phyloP scores from a whole-genome alignment of 2,797 vertebrate species.

The Babyrousa celebensis region DNA sequence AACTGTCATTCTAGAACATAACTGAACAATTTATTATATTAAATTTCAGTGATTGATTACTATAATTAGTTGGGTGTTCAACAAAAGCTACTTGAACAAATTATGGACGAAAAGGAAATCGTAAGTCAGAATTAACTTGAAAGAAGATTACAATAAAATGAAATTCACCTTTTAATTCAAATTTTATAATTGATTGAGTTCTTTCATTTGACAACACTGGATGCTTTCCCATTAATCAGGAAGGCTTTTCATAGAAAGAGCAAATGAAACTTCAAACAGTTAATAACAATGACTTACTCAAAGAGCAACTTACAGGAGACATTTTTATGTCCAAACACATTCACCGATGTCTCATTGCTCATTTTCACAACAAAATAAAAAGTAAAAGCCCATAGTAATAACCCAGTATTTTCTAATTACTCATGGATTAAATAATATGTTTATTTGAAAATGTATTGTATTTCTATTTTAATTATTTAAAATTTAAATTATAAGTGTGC shows the following conservation, averaged over 20 bases:
- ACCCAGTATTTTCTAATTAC: neutral
- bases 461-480: neutral
- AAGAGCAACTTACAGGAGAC: neutral
- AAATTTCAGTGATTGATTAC: conserved; percentile 60
- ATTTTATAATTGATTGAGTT: conserved; percentile 61
- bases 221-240: conserved; percentile 11
- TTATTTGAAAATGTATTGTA: neutral
- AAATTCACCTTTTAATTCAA: conserved; percentile 66
- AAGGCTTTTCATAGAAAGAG: neutral
- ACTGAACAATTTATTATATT: conserved; percentile 13
- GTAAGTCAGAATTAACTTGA: conserved; percentile 71
- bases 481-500: neutral
- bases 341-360: neutral
- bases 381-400: neutral
- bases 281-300: conserved; percentile 46
- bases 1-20: conserved; percentile 15
- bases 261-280: neutral
- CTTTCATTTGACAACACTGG: neutral
- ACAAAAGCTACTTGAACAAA: conserved; percentile 77
- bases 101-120: conserved; percentile 67
- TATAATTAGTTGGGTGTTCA: conserved; percentile 60
- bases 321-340: conserved; percentile 7
- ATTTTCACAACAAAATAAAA: conserved; percentile 42
- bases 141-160: conserved; percentile 69
- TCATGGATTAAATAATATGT: neutral